Evolutionary conservation across 35 echinoderm and acorn worm genomes (phyloP).

Genomic region (Ophioderma brevispina): DNA sequence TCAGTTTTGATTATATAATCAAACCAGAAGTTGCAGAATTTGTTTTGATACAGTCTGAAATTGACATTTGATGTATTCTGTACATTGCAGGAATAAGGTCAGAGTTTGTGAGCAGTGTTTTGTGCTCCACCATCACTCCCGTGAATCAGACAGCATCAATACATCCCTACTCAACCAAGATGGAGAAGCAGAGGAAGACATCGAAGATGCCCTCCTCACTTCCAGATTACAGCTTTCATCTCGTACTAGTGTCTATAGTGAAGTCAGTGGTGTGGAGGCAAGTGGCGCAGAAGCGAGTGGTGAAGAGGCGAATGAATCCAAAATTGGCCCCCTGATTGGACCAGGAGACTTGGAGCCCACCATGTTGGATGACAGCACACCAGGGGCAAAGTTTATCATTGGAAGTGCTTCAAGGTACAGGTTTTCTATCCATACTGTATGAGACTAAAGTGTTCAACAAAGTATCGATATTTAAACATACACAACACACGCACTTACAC

Average conservation of each 20-base stretch:
- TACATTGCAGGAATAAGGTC: slow-evolving; percentile 82
- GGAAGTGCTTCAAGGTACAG: slow-evolving; percentile 35
- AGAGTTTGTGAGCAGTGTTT: slow-evolving; percentile 87
- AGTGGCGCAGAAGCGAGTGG: background rate
- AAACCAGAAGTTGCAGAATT: too few species aligned
- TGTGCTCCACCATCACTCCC: slow-evolving; percentile 70
- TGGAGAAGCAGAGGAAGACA: slow-evolving; percentile 32
- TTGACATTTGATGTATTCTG: too few species aligned
- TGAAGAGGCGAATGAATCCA: background rate
- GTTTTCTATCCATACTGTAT: too few species aligned
- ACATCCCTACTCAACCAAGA: slow-evolving; percentile 52
- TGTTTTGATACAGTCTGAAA: too few species aligned
- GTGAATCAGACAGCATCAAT: slow-evolving; percentile 57
- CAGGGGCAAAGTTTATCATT: background rate
- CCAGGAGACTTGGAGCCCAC: background rate
- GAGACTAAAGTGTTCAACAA: too few species aligned
- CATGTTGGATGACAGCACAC: background rate
- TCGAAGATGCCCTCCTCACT: background rate
- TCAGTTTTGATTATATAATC: too few species aligned
- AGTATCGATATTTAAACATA: too few species aligned
- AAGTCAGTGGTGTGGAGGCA: background rate
- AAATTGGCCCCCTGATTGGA: background rate
- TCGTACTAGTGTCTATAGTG: background rate
- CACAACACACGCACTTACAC: too few species aligned
- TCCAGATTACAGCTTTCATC: background rate